Base-by-base conservation (phyloP, 2,888 invertebrate genomes). In the Nomada ferruginata region DNA sequence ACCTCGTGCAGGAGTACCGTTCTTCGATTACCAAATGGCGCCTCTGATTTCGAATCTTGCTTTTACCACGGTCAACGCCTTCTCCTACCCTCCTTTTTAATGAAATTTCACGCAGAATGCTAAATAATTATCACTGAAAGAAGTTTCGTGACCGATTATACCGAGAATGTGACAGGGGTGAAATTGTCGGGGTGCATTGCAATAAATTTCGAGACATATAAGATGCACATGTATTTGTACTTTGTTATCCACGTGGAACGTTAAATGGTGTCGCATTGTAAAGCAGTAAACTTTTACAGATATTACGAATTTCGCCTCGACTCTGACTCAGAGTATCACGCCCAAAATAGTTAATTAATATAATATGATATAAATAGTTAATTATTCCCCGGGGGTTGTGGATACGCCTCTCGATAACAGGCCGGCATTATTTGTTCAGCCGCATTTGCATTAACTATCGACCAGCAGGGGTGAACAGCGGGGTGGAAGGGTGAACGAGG, bases 381-480 rank as follows among this genome's bases (percentile, higher is more conserved):
- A 91, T 90, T 87, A 89, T 87, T 88, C 89, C 5, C 81, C 85
- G 85, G 78, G 77, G 86, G 81, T 83, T 60, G 78, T 72, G 65
- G 44, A 50, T 60, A 47, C 20, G n/a, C 60, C 26, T 2, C 7
- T 47, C 15, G 10, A 4, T 1, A 50, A 0, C 15, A 42, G 42
- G 57, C 64, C 52, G 53, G 70, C 53, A 65, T 79, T 55, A 77
- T 77, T 77, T 77, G 65, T 71, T 71, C 55, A 63, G 13, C 20
- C 10, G 47, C 64, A 55, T 81, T 80, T 68, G 52, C 68, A 73
- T 78, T 78, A 72, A 72, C 72, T 72, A 80, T 78, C 18, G 80
- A 80, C 78, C 72, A 53, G 29, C 29, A 15, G 55, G 55, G 26
- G 20, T 63, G 64, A 60, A 18, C 29, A 53, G 29, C 29, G 23